Evolutionary conservation across 2,113 vertebrate species (phyloP), one percentile per base, ranked within the genome.

Genomic region (Leptodactylus fuscus): DNA sequence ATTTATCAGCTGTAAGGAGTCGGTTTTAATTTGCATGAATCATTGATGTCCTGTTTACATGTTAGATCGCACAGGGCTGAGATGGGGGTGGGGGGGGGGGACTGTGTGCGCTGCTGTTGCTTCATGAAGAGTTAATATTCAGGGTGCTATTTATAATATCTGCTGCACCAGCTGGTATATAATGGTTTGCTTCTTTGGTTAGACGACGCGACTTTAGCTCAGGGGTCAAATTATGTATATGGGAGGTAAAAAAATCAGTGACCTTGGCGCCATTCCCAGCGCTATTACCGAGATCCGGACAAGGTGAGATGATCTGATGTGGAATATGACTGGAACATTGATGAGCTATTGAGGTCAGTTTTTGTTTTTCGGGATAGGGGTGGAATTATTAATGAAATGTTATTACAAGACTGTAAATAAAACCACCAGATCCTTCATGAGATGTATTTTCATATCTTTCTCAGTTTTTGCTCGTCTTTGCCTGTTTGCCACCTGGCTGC

Each of bases 1-100:
- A 82, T 82, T 15, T 53, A 82, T 53, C 22, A 36, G 32, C 10
- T 53, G 65, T 82, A 32, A 82, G 81, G 34, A 71, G 81, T 11
- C 15, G 29, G 32, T 82, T 82, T 70, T 71, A 70, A 71, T 82
- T 70, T 82, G 62, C 34, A 36, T 82, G 65, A 82, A 82, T 70
- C 46, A 82, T 82, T 82, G 65, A 82, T 82, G 80, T 81, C 27
- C 80, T 81, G 44, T 69, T 70, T 81, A 81, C 41, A 81, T 32
- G 62, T 65, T 20, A 29, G 36, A 46, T 10, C 60, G 77, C 77
- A 24, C 20, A 80, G 34, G 51, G n/a, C 9, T 13, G 5, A 32
- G 1, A 1, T 18, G n/a, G n/a, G n/a, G n/a, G n/a, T n/a, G n/a
- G n/a, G n/a, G n/a, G n/a, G 6, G 22, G 36, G 29, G 5, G 20